These are phyloP conservation scores for Astur gentilis DNA, from an alignment of 2,113 vertebrate species.

Conservation along the genomic window DNA sequence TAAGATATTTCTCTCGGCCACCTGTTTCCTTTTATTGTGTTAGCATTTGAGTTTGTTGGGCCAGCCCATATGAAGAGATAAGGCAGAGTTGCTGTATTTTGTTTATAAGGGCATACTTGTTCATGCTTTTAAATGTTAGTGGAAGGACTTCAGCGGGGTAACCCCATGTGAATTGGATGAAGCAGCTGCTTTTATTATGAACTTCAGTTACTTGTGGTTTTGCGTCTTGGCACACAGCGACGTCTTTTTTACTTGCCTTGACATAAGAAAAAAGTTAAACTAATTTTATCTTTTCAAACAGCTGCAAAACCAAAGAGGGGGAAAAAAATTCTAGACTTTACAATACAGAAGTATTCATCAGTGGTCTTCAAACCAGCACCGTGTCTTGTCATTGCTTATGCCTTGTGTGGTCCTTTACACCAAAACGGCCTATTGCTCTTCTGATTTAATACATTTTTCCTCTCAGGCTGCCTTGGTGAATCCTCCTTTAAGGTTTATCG, in stretches of 20 bases:
- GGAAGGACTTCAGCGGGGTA: conserved; percentile 64
- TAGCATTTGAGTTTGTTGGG: conserved; percentile 45
- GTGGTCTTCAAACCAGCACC: not conserved
- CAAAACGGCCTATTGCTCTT: not conserved
- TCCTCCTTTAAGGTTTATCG: not conserved
- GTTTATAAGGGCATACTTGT: conserved; percentile 60
- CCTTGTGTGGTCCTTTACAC: not conserved
- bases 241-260: conserved; percentile 66
- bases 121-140: conserved; percentile 61
- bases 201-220: conserved; percentile 62
- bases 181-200: conserved; percentile 64
- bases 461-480: not conserved
- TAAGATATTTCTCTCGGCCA: conserved; percentile 76
- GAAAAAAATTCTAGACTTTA: not conserved
- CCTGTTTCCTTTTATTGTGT: conserved; percentile 80
- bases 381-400: not conserved
- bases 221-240: conserved; percentile 68
- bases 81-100: conserved; percentile 52
- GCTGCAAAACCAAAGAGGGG: conserved; percentile 63
- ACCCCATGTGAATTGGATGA: conserved; percentile 37
- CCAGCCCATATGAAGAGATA: conserved; percentile 50
- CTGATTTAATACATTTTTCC: not conserved
- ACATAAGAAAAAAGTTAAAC: conserved; percentile 70
- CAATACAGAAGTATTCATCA: conserved; percentile 56
- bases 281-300: conserved; percentile 76